Base-by-base conservation (phyloP, 2,113 vertebrate genomes). In the Rhizomys pruinosus region DNA sequence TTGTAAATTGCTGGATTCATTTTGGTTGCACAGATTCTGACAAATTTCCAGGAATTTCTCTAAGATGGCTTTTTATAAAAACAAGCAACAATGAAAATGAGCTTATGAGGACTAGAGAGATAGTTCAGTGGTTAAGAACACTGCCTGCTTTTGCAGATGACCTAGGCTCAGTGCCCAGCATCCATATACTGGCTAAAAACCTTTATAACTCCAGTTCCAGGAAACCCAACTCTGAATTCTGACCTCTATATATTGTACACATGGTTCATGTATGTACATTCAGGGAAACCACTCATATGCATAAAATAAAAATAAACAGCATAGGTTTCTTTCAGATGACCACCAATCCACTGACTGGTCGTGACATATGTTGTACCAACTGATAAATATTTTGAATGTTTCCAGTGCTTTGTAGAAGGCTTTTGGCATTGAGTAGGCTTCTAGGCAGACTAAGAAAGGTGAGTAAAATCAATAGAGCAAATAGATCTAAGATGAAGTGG, bases 1-100 rank as follows among this genome's bases (percentile, higher is more conserved):
- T 92, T 82, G 91, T 96, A 82, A 92, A 94, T 80, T 96, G 71
- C 89, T 97, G 93, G 93, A 93, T 94, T 96, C 95, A 94, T 94
- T 87, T 95, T 96, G 93, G 95, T 96, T 95, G 93, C 94, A 91
- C 77, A 47, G 73, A 96, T 95, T 95, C 74, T 86, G 92, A 95
- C 82, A 93, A 80, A 95, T 84, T 94, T 92, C 92, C 90, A 68
- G 66, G 92, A 93, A 93, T 87, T 92, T 87, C 87, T 96, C 92
- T 89, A 76, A 93, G 34, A 90, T 87, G 76, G 78, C 22, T 93
- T 89, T 25, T 52, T 90, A 25, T n/a, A 34, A 72, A 37, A 37
- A 42, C 44, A 85, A 39, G 27, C 42, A 59, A 39, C 37, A 89
- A 57, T n/a, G 5, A 76, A 44, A 66, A 34, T 47, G 20, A 44